Conservation (phyloP, 1,140 invertebrate species). For the Elymnias hypermnestra region DNA sequence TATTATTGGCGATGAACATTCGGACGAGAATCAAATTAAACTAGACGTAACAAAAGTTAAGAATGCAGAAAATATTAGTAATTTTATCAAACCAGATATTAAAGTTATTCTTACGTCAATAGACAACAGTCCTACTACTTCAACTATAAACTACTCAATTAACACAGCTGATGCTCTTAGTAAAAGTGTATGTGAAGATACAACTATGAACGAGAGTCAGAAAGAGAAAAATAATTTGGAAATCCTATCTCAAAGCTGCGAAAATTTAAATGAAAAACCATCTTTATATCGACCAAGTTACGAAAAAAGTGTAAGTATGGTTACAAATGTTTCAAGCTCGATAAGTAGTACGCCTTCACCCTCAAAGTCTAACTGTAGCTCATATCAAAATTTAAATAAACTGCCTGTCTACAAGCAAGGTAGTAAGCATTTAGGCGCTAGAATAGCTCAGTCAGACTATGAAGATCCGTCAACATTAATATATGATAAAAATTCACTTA, state of each 20-base stretch:
- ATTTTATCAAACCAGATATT: constrained; percentile 42
- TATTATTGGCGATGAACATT: constrained; percentile 74
- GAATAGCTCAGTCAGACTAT: constrained; percentile 91
- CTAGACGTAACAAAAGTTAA: constrained; percentile 26
- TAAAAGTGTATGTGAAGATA: constrained; percentile 65
- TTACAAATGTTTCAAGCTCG: constrained; percentile 45
- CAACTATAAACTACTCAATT: constrained; percentile 33
- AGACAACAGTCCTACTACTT: constrained; percentile 42
- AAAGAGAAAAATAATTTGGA: constrained; percentile 61
- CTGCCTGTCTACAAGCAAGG: constrained; percentile 84
- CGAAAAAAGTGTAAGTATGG: constrained; percentile 61
- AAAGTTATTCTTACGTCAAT: constrained; percentile 61
- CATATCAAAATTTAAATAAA: constrained; percentile 73
- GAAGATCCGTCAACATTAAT: constrained; percentile 85
- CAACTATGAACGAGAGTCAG: constrained; percentile 52
- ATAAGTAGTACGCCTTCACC: constrained; percentile 41
- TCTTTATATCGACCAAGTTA: constrained; percentile 39
- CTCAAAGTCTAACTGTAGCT: constrained; percentile 60
- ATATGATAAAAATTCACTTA: constrained; percentile 59
- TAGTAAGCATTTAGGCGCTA: constrained; percentile 87
- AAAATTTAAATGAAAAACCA: constrained; percentile 55
- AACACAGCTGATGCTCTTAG: constrained; percentile 47
- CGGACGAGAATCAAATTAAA: constrained; percentile 56
- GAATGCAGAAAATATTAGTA: constrained; percentile 24
- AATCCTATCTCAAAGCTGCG: constrained; percentile 63